phyloP scores from a whole-genome alignment of 2,888 invertebrate species.

The Bellardia pandia region DNA sequence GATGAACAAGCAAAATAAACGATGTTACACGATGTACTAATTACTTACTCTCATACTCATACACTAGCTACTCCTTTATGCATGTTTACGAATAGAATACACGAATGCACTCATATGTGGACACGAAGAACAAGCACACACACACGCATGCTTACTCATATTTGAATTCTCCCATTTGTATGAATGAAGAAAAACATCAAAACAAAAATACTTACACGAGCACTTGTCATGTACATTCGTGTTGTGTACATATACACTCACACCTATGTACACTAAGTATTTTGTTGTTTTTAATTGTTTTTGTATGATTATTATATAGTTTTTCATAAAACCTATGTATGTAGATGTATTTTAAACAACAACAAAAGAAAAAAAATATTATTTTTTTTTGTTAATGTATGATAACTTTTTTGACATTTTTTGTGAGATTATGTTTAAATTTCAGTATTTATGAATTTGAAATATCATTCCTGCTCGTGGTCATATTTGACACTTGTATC shows the following conservation, averaged over 20 bases:
- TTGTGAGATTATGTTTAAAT: slow-evolving; percentile 44
- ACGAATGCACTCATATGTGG: background rate
- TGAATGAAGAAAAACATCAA: slow-evolving; percentile 1
- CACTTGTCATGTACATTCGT: background rate
- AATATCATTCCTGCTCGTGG: slow-evolving; percentile 43
- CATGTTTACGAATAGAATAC: slow-evolving; percentile 34
- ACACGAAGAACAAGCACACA: background rate
- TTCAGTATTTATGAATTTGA: slow-evolving; percentile 36
- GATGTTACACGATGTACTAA: slow-evolving; percentile 42
- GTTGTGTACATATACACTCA: background rate
- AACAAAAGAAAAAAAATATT: background rate
- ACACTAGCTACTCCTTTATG: slow-evolving; percentile 60
- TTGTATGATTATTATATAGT: slow-evolving; percentile 30
- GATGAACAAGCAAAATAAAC: slow-evolving; percentile 25
- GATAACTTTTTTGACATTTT: slow-evolving; percentile 70
- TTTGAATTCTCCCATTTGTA: slow-evolving; percentile 21
- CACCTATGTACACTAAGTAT: background rate
- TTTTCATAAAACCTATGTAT: slow-evolving; percentile 22
- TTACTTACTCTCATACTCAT: slow-evolving; percentile 30
- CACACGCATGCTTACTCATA: background rate
- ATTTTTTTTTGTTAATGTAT: slow-evolving; percentile 34
- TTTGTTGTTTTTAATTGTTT: slow-evolving; percentile 19
- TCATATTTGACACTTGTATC: slow-evolving; percentile 33
- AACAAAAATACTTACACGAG: background rate
- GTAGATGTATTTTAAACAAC: background rate